Percentiles rank a stretch among this genome's conserved stretches.
Conservation (phyloP, 2,113 vertebrate species). For the Gadus macrocephalus region DNA sequence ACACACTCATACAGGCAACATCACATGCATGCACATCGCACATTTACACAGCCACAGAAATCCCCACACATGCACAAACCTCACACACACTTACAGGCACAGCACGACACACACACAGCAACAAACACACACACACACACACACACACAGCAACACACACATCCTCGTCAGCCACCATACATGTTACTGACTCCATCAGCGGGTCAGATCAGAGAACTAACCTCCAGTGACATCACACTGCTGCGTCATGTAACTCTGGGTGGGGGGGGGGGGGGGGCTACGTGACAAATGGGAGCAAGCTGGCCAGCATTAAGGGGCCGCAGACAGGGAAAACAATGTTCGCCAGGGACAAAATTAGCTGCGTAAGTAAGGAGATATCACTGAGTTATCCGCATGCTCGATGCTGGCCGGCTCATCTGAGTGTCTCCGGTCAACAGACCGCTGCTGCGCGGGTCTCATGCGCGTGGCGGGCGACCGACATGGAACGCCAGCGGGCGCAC, state of each 20-base stretch:
- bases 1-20: slow-evolving; percentile 14
- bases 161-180: slow-evolving; percentile 12
- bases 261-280: neutral
- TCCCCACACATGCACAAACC: no score
- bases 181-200: slow-evolving; percentile 45
- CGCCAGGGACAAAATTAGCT: slow-evolving; percentile 50
- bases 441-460: neutral
- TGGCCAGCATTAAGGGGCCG: slow-evolving; percentile 34
- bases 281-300: slow-evolving; percentile 59
- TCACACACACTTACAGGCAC: no score
- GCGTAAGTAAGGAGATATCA: slow-evolving; percentile 48
- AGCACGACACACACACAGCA: no score
- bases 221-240: slow-evolving; percentile 42
- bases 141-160: slow-evolving; percentile 1
- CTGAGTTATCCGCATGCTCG: slow-evolving; percentile 6
- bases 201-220: slow-evolving; percentile 42
- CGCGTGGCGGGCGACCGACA: slow-evolving; percentile 18
- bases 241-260: slow-evolving; percentile 27
- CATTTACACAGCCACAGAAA: no score
- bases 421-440: slow-evolving; percentile 7
- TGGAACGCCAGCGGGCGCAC: slow-evolving; percentile 47
- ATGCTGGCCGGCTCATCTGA: slow-evolving; percentile 35
- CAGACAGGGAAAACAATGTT: slow-evolving; percentile 21
- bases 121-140: no score
- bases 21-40: slow-evolving; percentile 5